phyloP scores from a whole-genome alignment of 2,888 invertebrate species.

The Mimas tiliae region DNA sequence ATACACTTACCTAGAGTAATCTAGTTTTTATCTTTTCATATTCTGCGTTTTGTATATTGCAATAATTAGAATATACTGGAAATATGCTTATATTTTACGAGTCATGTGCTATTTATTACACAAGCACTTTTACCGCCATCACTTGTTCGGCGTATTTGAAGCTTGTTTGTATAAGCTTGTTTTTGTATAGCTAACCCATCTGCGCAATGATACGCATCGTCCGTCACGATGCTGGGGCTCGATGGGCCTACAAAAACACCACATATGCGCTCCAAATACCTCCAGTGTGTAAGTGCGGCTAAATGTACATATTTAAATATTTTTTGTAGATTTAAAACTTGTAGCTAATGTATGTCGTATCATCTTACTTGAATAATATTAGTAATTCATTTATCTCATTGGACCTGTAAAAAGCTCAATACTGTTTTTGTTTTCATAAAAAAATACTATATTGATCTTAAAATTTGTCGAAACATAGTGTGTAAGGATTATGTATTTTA shows the following conservation, averaged over 20 bases:
- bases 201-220: too few species aligned
- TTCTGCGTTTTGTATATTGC: slow-evolving; percentile 13
- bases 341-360: slow-evolving; percentile 8
- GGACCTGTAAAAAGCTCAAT: slow-evolving; percentile 6
- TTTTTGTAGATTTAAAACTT: slow-evolving; percentile 1
- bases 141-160: background rate
- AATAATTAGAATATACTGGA: slow-evolving; percentile 5
- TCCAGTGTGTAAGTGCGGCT: background rate
- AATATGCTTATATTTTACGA: slow-evolving; percentile 2
- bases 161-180: too few species aligned
- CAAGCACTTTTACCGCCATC: background rate
- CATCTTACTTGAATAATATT: background rate
- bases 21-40: background rate
- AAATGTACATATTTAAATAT: slow-evolving; percentile 16
- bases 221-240: too few species aligned
- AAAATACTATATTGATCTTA: background rate
- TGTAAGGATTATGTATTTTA: slow-evolving; percentile 4
- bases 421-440: background rate
- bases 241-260: too few species aligned
- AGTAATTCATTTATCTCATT: slow-evolving; percentile 16
- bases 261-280: background rate
- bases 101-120: slow-evolving; percentile 8
- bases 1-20: slow-evolving; percentile 3
- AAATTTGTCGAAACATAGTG: background rate
- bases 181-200: too few species aligned